Evolutionary conservation across 2,888 invertebrate species (phyloP), one percentile per base, ranked within the genome.

Genomic region (Amblyjoppa proteus): DNA sequence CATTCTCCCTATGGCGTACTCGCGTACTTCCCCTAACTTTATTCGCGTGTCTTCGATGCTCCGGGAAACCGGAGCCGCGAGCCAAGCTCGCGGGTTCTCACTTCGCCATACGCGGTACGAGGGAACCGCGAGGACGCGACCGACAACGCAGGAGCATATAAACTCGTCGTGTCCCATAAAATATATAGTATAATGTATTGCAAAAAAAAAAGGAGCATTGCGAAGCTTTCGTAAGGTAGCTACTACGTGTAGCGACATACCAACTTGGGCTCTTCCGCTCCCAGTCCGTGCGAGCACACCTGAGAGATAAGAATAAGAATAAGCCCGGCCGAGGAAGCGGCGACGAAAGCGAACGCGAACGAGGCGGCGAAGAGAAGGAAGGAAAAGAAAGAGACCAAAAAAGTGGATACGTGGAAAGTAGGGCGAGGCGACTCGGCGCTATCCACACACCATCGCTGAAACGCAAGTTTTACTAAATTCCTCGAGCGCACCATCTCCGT

Each of bases 171-270:
- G 85, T 88, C 88, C 88, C 89, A 89, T 91, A 90, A 91, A 91
- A 91, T 91, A 89, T 90, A 88, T 87, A 86, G 85, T 88, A 88
- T 90, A 91, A 91, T 91, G 90, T 90, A 89, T 90, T 87, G 89
- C 90, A 89, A 91, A 90, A 89, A 91, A 90, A 89, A 89, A 49
- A 49, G 16, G 90, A 81, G 85, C 87, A 87, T 88, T 87, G 73
- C 87, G 78, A 84, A 80, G 87, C 70, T 74, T 80, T 68, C 51
- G 64, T 56, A 70, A 70, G 70, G 78, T 56, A 64, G 25, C 51
- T 68, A 28, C 81, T 75, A 79, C 76, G 85, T 83, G 73, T 75
- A 71, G 64, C 61, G 79, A 85, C 77, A 81, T 77, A 78, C 84
- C 77, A 83, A 85, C 76, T 77, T 81, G 41, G 61, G 34, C 66